Percentiles rank a stretch among this genome's conserved stretches.
phyloP scores from a whole-genome alignment of 2,797 vertebrate species.

The Betta splendens region DNA sequence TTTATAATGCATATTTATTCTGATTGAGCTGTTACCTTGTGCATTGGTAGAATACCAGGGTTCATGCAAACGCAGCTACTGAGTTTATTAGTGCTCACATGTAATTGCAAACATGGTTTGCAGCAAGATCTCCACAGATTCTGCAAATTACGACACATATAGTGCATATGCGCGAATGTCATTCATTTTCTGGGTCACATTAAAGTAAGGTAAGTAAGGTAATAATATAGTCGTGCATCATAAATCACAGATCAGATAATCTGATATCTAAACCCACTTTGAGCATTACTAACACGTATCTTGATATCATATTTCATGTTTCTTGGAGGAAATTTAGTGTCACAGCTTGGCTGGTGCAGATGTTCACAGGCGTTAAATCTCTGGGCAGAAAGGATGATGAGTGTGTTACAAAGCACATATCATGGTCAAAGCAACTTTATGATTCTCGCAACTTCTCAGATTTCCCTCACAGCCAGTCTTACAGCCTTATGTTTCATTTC shows the following conservation, averaged over 20 bases:
- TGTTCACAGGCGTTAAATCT: slow-evolving; percentile 29
- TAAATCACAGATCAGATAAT: slow-evolving; percentile 16
- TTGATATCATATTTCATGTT: not conserved
- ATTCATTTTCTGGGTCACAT: not conserved
- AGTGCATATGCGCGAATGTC: not conserved
- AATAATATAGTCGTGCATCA: too few species aligned
- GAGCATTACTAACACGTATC: not conserved
- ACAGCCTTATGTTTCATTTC: slow-evolving; percentile 10
- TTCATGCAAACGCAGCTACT: too few species aligned
- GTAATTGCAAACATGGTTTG: too few species aligned
- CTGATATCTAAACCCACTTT: not conserved
- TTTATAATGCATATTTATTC: too few species aligned
- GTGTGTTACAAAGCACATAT: slow-evolving; percentile 19
- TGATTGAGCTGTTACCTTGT: too few species aligned
- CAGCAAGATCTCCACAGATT: too few species aligned
- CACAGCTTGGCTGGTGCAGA: slow-evolving; percentile 24
- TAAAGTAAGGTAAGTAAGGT: slow-evolving; percentile 1
- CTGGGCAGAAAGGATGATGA: slow-evolving; percentile 14
- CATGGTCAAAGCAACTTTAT: slow-evolving; percentile 31
- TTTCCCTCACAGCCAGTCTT: slow-evolving; percentile 30
- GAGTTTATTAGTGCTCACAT: too few species aligned
- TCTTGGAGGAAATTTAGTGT: slow-evolving; percentile 1
- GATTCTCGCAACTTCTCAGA: slow-evolving; percentile 20
- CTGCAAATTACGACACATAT: too few species aligned
- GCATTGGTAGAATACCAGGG: too few species aligned